Conservation (phyloP, 2,797 vertebrate genomes). For the Hafferia zeledoni region DNA sequence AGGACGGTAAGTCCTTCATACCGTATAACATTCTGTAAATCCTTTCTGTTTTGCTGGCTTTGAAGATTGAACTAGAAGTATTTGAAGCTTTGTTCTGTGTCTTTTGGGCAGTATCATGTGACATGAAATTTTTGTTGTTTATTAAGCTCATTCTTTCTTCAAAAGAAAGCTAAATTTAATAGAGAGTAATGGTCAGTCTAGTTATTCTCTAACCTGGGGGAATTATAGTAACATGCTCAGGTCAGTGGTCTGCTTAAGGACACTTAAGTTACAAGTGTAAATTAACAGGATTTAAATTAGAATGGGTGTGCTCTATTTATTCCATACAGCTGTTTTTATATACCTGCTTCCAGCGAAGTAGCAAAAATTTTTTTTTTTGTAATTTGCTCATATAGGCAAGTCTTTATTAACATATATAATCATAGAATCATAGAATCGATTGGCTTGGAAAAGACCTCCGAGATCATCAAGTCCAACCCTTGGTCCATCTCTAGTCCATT, state of each 20-base stretch:
- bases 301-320: background rate
- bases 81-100: background rate
- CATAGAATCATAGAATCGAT: too few species aligned
- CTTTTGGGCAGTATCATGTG: background rate
- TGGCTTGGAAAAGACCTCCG: too few species aligned
- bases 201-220: background rate
- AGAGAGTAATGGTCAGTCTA: background rate
- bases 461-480: too few species aligned
- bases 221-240: background rate
- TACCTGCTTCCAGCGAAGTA: background rate
- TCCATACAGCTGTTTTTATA: background rate
- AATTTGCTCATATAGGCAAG: background rate
- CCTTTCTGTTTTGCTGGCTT: background rate
- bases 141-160: background rate
- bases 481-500: too few species aligned
- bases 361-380: background rate
- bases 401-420: background rate
- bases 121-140: background rate
- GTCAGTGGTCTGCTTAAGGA: background rate
- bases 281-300: background rate
- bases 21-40: background rate
- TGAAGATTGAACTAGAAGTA: background rate
- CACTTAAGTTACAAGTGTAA: background rate
- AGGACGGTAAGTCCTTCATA: conserved; percentile 82
- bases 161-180: background rate